phyloP scores from a whole-genome alignment of 2,113 vertebrate species.

The Myiozetetes cayanensis region DNA sequence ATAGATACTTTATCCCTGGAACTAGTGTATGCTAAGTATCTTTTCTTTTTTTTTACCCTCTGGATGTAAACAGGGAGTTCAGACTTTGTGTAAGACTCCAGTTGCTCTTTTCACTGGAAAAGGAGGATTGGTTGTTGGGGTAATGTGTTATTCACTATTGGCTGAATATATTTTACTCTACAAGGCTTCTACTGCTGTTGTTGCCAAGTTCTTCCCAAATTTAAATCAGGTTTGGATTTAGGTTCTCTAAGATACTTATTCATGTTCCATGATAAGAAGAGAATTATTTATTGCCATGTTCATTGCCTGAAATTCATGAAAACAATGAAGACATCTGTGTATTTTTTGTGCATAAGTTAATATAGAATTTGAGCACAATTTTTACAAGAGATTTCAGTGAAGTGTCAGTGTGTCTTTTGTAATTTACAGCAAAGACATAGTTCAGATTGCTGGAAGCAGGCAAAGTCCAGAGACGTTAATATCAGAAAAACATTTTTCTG shows the following conservation, averaged over 20 bases:
- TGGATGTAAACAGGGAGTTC: neutral
- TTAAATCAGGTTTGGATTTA: neutral
- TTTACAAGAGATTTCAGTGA: neutral
- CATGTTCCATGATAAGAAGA: neutral
- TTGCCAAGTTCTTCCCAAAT: slow-evolving; percentile 18
- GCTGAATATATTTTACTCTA: neutral
- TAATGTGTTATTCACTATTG: neutral
- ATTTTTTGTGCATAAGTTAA: neutral
- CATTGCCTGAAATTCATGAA: neutral
- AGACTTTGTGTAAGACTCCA: neutral
- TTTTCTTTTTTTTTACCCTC: neutral
- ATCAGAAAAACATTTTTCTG: neutral
- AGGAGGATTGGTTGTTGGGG: neutral
- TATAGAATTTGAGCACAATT: neutral
- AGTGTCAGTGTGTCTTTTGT: neutral
- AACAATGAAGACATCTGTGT: neutral
- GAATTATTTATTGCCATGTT: neutral
- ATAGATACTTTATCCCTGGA: neutral
- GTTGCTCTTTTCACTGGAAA: neutral
- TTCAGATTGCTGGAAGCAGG: neutral
- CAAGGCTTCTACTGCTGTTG: neutral
- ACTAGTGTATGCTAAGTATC: neutral
- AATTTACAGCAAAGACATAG: neutral
- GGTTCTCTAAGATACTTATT: neutral
- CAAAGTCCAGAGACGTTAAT: neutral